Evolutionary conservation across 2,113 vertebrate genomes (phyloP).

Genomic region (Otis tarda): DNA sequence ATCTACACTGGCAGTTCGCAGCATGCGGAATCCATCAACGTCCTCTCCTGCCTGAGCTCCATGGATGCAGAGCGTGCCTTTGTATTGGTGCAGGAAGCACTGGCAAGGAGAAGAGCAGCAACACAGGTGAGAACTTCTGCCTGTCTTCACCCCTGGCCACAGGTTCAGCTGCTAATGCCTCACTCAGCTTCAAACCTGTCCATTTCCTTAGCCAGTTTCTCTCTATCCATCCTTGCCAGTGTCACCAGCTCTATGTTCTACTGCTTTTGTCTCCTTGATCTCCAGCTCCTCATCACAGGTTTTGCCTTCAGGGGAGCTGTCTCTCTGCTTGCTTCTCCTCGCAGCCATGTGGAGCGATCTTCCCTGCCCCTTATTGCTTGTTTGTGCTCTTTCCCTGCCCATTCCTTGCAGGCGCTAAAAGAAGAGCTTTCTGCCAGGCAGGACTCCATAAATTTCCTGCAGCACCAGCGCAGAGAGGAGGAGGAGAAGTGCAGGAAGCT

Average conservation of each 20-base stretch:
- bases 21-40: background rate
- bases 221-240: background rate
- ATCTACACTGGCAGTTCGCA: background rate
- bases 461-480: slow-evolving; percentile 73
- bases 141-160: background rate
- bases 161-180: background rate
- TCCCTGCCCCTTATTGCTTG: background rate
- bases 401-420: slow-evolving; percentile 51
- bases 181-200: background rate
- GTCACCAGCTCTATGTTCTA: background rate
- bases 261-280: background rate
- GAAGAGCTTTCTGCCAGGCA: slow-evolving; percentile 71
- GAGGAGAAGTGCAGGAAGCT: slow-evolving; percentile 74
- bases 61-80: slow-evolving; percentile 45
- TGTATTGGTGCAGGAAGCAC: slow-evolving; percentile 60
- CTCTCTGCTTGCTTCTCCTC: background rate
- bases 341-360: background rate
- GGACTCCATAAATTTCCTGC: slow-evolving; percentile 46
- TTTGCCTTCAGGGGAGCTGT: background rate
- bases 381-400: background rate
- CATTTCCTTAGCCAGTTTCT: background rate
- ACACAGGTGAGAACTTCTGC: slow-evolving; percentile 61
- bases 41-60: slow-evolving; percentile 10
- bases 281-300: background rate
- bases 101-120: slow-evolving; percentile 62